Evolutionary conservation across 2,113 vertebrate genomes (phyloP).

Genomic region (Esox niger): DNA sequence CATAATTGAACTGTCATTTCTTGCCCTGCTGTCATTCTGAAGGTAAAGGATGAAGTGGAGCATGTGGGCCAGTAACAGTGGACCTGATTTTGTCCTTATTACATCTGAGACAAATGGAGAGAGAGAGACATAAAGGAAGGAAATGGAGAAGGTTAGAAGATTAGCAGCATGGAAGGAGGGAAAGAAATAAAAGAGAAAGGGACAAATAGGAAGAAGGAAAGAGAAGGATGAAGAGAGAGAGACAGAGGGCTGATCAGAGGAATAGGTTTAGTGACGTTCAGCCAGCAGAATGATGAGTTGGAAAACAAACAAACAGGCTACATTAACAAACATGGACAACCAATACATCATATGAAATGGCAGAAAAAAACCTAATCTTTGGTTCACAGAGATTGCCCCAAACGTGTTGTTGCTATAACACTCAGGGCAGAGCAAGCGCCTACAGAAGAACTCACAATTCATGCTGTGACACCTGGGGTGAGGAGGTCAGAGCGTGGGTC

Average conservation of each 20-base stretch:
- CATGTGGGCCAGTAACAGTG: background rate
- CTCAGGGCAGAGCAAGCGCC: background rate
- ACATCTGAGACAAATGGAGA: background rate
- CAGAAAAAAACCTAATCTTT: background rate
- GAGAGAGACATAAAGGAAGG: background rate
- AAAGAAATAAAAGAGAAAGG: background rate
- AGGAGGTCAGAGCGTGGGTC: background rate
- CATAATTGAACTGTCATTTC: slow-evolving; percentile 15
- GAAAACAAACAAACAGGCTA: background rate
- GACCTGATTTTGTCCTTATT: background rate
- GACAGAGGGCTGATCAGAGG: background rate
- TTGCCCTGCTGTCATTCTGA: slow-evolving; percentile 25
- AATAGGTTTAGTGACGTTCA: background rate
- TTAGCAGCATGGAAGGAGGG: background rate
- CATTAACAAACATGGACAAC: background rate
- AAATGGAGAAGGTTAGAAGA: background rate
- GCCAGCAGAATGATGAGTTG: background rate
- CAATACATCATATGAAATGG: background rate
- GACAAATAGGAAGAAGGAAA: background rate
- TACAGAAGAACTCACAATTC: background rate
- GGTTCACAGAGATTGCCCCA: slow-evolving; percentile 9
- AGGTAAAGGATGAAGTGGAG: slow-evolving; percentile 13
- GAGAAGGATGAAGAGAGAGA: background rate
- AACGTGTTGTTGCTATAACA: background rate
- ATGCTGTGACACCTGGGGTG: background rate